A percentile compares a stretch with the other conserved stretches of the same genome.
These are phyloP conservation scores for Cecropterus lyciades DNA, from an alignment of 1,140 invertebrate species.

Conservation along the genomic window DNA sequence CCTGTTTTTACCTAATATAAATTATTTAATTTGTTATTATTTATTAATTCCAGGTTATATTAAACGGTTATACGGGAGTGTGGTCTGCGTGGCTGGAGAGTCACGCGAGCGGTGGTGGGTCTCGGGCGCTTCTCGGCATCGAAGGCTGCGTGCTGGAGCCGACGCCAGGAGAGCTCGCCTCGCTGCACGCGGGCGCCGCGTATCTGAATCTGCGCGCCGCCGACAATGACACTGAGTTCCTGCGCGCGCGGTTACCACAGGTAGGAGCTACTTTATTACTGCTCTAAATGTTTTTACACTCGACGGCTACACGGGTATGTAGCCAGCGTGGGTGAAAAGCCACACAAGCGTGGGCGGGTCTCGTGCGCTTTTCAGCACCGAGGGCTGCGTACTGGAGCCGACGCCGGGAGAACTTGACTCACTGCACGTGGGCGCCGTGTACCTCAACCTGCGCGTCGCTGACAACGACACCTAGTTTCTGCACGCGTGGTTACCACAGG, in stretches of 20 bases:
- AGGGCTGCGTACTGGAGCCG: slow-evolving; percentile 72
- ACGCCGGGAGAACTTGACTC: slow-evolving; percentile 62
- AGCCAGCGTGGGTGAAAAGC: slow-evolving; percentile 69
- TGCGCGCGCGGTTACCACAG: slow-evolving; percentile 75
- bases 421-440: slow-evolving; percentile 62
- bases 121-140: slow-evolving; percentile 51
- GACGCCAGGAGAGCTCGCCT: slow-evolving; percentile 58
- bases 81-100: slow-evolving; percentile 71
- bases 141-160: slow-evolving; percentile 77
- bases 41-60: slow-evolving; percentile 53
- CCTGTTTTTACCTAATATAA: no score
- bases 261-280: slow-evolving; percentile 40
- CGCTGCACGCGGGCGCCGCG: slow-evolving; percentile 63
- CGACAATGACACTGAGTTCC: slow-evolving; percentile 67
- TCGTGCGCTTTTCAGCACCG: slow-evolving; percentile 53
- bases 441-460: slow-evolving; percentile 58
- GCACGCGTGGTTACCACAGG: slow-evolving; percentile 73
- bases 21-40: no score
- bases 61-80: slow-evolving; percentile 61
- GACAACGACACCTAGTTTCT: slow-evolving; percentile 70
- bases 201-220: slow-evolving; percentile 61
- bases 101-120: slow-evolving; percentile 42
- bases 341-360: slow-evolving; percentile 45
- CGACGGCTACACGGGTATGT: slow-evolving; percentile 57
- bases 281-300: no score